Evolutionary conservation across 2,888 invertebrate genomes (phyloP).

Genomic region (Tetragonula carbonaria): DNA sequence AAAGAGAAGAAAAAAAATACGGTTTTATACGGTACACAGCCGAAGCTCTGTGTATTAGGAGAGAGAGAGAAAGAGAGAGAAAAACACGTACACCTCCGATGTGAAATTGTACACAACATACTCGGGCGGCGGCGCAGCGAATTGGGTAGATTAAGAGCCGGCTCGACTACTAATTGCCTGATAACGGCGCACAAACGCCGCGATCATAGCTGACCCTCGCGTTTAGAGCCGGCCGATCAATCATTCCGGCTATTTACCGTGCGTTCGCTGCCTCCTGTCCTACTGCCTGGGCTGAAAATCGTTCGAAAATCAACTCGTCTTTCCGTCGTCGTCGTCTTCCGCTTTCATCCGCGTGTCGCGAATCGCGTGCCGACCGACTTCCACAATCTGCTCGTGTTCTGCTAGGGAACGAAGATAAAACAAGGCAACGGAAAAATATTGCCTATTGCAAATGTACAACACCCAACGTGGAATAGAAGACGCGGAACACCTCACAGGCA

Average conservation of each 20-base stretch:
- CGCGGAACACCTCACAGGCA: too few species aligned
- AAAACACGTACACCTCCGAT: neutral
- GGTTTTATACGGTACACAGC: conserved; percentile 9
- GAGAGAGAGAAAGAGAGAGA: too few species aligned
- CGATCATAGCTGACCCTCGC: conserved; percentile 26
- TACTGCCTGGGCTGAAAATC: neutral
- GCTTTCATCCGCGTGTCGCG: conserved; percentile 40
- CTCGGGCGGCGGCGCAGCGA: neutral
- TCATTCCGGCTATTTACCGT: conserved; percentile 30
- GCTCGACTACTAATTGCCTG: conserved; percentile 30
- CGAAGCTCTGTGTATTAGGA: neutral
- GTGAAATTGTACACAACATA: neutral
- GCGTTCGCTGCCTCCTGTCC: neutral
- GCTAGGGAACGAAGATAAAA: neutral
- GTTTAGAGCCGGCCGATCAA: conserved; percentile 37
- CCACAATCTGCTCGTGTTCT: neutral
- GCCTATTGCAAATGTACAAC: too few species aligned
- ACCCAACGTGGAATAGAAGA: too few species aligned
- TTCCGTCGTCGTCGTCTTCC: conserved; percentile 49
- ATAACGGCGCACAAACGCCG: conserved; percentile 38
- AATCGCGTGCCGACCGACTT: conserved; percentile 40
- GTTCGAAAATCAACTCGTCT: conserved; percentile 47
- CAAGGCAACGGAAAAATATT: too few species aligned
- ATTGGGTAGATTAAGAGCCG: conserved; percentile 43
- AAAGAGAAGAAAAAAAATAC: neutral